Base-by-base conservation (phyloP, 2,113 vertebrate species). In the Takifugu bimaculatus region DNA sequence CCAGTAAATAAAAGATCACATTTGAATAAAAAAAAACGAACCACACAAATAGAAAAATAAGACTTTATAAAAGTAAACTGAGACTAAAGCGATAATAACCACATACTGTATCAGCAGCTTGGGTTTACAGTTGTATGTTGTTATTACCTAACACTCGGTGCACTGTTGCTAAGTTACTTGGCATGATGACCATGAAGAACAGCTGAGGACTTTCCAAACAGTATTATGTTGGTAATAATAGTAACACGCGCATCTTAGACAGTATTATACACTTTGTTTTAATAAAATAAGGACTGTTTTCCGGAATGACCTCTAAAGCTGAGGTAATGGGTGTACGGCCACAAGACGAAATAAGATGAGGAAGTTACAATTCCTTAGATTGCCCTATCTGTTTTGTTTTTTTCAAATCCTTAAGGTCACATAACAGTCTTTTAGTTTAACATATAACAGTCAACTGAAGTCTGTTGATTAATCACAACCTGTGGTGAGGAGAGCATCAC, bases 391-490 rank as follows among this genome's bases (percentile, higher is more conserved):
- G 20, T 20, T 20, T 54, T 78, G 75, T 3, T 57, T 56, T 69
- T 49, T 48, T 73, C 50, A 70, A 26, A 57, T 59, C 52, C 42
- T 55, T 58, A 63, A 66, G 74, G 54, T 69, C 65, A 77, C 39
- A 52, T 87, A 91, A 91, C 89, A 91, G 89, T 92, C 88, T 86
- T 48, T 48, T 48, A 15, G n/a, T 48, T 48, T 15, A 15, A 15
- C 15, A 65, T 69, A 79, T 85, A 90, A 88, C 87, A 88, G 86
- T 89, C 83, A 77, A 72, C 68, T 72, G 57, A 82, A 76, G 72
- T 78, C 76, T 68, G 79, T 56, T 72, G 75, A 75, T 69, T 54
- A 70, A 59, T 72, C 68, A 78, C 63, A 78, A 55, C 62, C 84
- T 81, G 65, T 26, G 63, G 68, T 20, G 65, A 78, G 28, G 77